Percentiles rank a stretch among this genome's conserved stretches.
phyloP scores from a whole-genome alignment of 2,113 vertebrate species.

The Bambusicola thoracicus region DNA sequence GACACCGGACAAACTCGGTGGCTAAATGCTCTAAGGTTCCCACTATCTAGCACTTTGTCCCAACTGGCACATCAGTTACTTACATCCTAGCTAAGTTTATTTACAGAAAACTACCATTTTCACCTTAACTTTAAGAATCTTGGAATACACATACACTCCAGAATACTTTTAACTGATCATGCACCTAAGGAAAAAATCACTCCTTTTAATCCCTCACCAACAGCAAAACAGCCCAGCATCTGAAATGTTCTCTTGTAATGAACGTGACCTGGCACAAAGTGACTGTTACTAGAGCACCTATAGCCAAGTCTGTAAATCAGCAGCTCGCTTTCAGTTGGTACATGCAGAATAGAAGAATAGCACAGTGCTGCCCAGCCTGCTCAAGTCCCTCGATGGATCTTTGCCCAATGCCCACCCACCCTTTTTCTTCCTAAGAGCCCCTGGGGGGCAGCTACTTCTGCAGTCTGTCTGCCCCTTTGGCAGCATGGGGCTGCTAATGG shows the following conservation, averaged over 20 bases:
- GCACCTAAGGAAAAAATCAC: accelerated
- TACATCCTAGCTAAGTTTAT: background rate
- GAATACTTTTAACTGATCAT: background rate
- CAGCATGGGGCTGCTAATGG: background rate
- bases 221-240: background rate
- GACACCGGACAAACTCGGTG: background rate
- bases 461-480: background rate
- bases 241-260: background rate
- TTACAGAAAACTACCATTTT: background rate
- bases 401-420: accelerated
- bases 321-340: background rate
- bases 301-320: background rate
- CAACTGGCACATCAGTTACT: background rate
- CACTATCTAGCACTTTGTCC: background rate
- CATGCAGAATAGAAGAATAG: background rate
- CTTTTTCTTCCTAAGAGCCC: accelerated
- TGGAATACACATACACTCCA: accelerated
- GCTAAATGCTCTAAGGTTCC: accelerated
- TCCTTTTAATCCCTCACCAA: background rate
- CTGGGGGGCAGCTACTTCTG: background rate
- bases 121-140: background rate
- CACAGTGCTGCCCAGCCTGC: background rate
- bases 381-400: background rate
- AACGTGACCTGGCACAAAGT: background rate
- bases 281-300: background rate